Evolutionary conservation across 1,140 invertebrate species (phyloP).

Genomic region (Campodea augens): DNA sequence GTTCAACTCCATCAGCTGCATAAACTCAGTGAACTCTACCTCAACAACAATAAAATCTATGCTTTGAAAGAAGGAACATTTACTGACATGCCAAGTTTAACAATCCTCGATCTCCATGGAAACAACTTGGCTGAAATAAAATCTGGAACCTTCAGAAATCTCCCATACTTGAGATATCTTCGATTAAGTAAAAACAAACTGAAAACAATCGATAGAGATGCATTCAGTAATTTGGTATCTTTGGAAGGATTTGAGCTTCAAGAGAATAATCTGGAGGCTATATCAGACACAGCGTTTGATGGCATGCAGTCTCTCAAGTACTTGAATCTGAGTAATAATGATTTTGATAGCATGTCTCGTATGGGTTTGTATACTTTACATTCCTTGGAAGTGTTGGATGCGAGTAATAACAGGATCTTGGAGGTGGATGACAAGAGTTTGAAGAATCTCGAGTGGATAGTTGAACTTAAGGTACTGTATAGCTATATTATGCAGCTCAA

Average conservation of each 20-base stretch:
- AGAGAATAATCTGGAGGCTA: conserved; percentile 48
- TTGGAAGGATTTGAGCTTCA: conserved; percentile 56
- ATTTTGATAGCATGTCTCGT: conserved; percentile 42
- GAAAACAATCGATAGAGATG: conserved; percentile 37
- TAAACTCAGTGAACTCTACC: conserved; percentile 17
- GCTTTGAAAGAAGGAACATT: conserved; percentile 39
- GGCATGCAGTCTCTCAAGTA: conserved; percentile 35
- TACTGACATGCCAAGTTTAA: conserved; percentile 43
- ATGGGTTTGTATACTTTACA: conserved; percentile 27
- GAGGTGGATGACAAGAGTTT: conserved; percentile 42
- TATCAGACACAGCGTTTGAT: conserved; percentile 55
- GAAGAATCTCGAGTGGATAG: conserved; percentile 55
- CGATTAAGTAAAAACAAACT: conserved; percentile 53
- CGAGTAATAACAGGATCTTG: conserved; percentile 19
- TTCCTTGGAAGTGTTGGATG: conserved; percentile 18
- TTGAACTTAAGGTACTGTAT: conserved; percentile 44
- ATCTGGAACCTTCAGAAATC: conserved; percentile 46
- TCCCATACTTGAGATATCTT: conserved; percentile 55
- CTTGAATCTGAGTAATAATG: conserved; percentile 34
- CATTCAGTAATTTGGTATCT: conserved; percentile 52
- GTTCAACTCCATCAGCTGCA: conserved; percentile 16
- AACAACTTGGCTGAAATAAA: conserved; percentile 63
- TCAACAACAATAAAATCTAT: conserved; percentile 18
- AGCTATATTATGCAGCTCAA: background rate
- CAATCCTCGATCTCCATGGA: conserved; percentile 52